Conservation (phyloP, 2,888 invertebrate species). For the Nudaria mundana region DNA sequence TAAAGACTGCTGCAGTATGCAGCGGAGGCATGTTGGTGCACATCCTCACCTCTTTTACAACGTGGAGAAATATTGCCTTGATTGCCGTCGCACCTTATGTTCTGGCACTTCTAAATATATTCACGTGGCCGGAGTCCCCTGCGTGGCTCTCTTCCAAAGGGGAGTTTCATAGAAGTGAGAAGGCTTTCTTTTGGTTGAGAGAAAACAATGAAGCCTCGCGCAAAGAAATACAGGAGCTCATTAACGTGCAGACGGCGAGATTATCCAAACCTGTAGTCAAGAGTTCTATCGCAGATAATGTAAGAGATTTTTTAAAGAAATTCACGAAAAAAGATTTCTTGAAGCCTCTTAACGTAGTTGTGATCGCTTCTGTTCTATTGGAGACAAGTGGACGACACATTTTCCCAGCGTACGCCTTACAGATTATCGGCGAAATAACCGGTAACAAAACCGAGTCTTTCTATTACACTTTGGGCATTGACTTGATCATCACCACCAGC, state of each 20-base stretch:
- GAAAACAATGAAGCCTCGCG: slow-evolving; percentile 46
- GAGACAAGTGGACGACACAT: slow-evolving; percentile 55
- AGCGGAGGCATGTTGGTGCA: slow-evolving; percentile 47
- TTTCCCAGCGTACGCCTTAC: slow-evolving; percentile 53
- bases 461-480: slow-evolving; percentile 49
- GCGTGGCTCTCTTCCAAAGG: slow-evolving; percentile 77
- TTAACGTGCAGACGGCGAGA: slow-evolving; percentile 42
- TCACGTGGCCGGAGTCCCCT: slow-evolving; percentile 82
- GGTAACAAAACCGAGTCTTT: slow-evolving; percentile 40
- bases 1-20: slow-evolving; percentile 51
- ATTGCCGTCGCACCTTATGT: slow-evolving; percentile 39
- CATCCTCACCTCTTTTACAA: slow-evolving; percentile 35
- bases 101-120: slow-evolving; percentile 43
- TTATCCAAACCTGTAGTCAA: slow-evolving; percentile 12
- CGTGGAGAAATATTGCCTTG: slow-evolving; percentile 49
- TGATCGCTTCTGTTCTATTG: slow-evolving; percentile 38
- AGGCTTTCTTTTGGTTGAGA: slow-evolving; percentile 73
- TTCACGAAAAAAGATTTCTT: slow-evolving; percentile 50
- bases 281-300: slow-evolving; percentile 11
- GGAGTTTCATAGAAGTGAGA: slow-evolving; percentile 64
- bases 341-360: slow-evolving; percentile 46
- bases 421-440: slow-evolving; percentile 49
- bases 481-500: slow-evolving; percentile 48
- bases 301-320: slow-evolving; percentile 37
- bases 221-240: slow-evolving; percentile 43